Conservation (phyloP, 2,113 vertebrate species). For the Puma concolor region DNA sequence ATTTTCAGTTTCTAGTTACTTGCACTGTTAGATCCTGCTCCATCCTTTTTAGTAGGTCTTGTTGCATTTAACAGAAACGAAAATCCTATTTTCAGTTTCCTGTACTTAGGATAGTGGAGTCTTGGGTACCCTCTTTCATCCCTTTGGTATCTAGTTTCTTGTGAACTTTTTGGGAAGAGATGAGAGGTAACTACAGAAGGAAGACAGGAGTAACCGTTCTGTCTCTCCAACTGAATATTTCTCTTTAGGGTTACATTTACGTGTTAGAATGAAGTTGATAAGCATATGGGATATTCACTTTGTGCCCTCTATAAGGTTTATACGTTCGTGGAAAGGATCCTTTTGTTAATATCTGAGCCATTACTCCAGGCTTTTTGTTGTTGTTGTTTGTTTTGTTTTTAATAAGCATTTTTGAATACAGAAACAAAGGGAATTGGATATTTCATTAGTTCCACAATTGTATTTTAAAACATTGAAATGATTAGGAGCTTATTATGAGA, state of each 20-base stretch:
- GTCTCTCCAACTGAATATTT: neutral
- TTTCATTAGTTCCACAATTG: neutral
- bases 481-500: constrained; percentile 6
- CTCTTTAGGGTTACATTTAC: neutral
- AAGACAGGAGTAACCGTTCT: neutral
- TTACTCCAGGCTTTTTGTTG: neutral
- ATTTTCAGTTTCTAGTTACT: neutral
- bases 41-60: neutral
- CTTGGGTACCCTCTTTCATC: neutral
- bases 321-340: neutral
- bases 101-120: neutral
- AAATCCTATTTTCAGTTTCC: constrained; percentile 24
- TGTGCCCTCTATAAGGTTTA: constrained; percentile 24
- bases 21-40: neutral
- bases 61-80: neutral
- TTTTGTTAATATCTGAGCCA: constrained; percentile 28
- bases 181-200: neutral
- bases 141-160: constrained; percentile 2
- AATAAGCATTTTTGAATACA: neutral
- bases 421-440: constrained; percentile 16
- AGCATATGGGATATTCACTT: neutral
- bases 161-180: neutral
- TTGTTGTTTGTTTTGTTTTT: neutral
- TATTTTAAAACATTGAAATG: constrained; percentile 40
- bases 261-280: constrained; percentile 14